Evolutionary conservation across 2,888 invertebrate genomes (phyloP).

Genomic region (Cynaeus angustus): DNA sequence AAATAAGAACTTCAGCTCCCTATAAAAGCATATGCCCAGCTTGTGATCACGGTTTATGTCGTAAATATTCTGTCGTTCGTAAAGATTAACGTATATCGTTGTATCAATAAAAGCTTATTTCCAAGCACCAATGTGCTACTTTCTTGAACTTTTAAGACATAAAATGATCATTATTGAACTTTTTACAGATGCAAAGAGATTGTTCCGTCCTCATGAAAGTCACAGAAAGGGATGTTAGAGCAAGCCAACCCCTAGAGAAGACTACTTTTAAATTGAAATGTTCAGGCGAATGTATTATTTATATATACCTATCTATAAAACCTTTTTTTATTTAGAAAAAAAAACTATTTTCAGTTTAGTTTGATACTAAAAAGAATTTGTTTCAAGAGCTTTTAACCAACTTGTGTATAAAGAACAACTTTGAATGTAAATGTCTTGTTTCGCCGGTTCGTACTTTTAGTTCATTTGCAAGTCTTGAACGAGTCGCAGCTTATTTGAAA

Average conservation of each 20-base stretch:
- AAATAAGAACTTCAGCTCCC: too few species aligned
- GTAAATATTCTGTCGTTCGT: too few species aligned
- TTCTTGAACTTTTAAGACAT: background rate
- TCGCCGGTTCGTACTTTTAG: constrained; percentile 21
- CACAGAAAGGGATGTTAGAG: constrained; percentile 11
- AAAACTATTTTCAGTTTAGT: constrained; percentile 32
- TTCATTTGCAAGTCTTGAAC: constrained; percentile 39
- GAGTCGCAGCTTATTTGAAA: constrained; percentile 19
- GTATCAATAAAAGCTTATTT: background rate
- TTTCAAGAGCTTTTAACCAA: background rate
- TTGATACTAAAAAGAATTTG: background rate
- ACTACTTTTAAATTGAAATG: constrained; percentile 48
- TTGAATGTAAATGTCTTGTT: constrained; percentile 39
- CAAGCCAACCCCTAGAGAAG: constrained; percentile 20
- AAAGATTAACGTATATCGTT: too few species aligned
- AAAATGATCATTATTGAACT: constrained; percentile 20
- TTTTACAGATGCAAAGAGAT: constrained; percentile 22
- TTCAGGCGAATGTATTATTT: constrained; percentile 44
- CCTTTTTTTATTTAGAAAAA: constrained; percentile 19
- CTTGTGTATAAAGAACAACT: constrained; percentile 16
- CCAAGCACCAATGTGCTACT: too few species aligned
- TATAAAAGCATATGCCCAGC: background rate
- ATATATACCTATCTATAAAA: constrained; percentile 38
- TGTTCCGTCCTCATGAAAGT: constrained; percentile 39
- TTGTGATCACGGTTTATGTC: too few species aligned